Evolutionary conservation across 1,140 invertebrate species (phyloP), one percentile per base, ranked within the genome.

Genomic region (Calliopsis andreniformis): DNA sequence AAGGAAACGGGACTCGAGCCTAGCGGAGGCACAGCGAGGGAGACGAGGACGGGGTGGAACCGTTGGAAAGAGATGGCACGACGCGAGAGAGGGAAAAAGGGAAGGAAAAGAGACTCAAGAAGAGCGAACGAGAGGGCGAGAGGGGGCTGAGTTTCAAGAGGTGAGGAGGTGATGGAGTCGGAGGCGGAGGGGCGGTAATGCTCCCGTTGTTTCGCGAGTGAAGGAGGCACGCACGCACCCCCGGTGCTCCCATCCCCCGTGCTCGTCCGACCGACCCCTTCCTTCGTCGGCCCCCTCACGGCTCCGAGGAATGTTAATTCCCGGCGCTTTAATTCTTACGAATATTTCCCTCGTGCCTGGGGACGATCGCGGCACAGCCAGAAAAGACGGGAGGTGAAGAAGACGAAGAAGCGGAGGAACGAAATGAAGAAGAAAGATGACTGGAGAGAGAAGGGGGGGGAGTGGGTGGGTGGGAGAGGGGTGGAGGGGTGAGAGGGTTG

Each of bases 301-400:
- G 80, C 87, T 88, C 85, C 82, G 78, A 80, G 91, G 91, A 91
- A 92, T 92, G 90, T 92, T 92, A 91, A 92, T 92, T 92, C 90
- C 86, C 87, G 86, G 80, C 86, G 90, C 89, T 92, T 92, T 92
- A 92, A 92, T 92, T 91, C 90, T 91, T 92, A 91, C 90, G 90
- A 92, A 91, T 91, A 91, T 92, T 91, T 91, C 87, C 86, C 86
- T 83, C 82, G 87, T 87, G 87, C 84, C 73, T 83, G 80, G 77
- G 80, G 82, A 84, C 82, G 71, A 83, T 84, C 77, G 76, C 32
- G 72, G 55, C 66, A 80, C 64, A 79, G 45, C 35, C 59, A 45
- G 64, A 80, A 76, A 82, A 59, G 62, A 30, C 47, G 45, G 59
- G 18, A 61, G 49, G 47, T 14, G 51, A 70, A 82, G 62, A 58